These are phyloP conservation scores for Silurus aristotelis DNA, from an alignment of 2,797 vertebrate species.

Conservation along the genomic window DNA sequence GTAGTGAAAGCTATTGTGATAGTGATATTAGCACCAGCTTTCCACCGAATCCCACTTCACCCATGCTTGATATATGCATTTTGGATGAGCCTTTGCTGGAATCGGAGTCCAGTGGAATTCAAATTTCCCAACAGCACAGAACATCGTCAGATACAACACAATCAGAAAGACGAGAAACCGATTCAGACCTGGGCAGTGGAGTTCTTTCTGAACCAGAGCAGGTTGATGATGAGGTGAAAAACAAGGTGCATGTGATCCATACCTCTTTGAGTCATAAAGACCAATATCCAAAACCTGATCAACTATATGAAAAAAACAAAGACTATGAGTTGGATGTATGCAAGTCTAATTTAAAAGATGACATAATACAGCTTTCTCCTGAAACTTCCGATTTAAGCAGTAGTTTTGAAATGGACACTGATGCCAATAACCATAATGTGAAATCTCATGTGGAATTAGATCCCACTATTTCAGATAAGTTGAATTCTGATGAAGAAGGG, in stretches of 20 bases:
- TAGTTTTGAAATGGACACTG: conserved; percentile 46
- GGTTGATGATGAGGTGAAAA: conserved; percentile 57
- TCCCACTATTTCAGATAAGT: conserved; percentile 38
- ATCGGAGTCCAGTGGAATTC: conserved; percentile 73
- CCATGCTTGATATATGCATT: conserved; percentile 59
- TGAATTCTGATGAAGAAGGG: conserved; percentile 56
- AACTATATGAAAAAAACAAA: conserved; percentile 61
- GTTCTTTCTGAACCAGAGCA: conserved; percentile 67
- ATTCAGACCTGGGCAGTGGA: conserved; percentile 71
- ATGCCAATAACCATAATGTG: conserved; percentile 58
- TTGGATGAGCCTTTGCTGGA: conserved; percentile 66
- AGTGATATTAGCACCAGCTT: conserved; percentile 64
- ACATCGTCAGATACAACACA: conserved; percentile 58
- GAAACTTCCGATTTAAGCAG: conserved; percentile 38
- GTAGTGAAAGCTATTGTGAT: conserved; percentile 54
- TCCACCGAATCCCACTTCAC: conserved; percentile 64
- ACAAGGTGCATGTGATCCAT: conserved; percentile 29
- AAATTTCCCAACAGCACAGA: conserved; percentile 65
- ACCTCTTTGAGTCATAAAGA: conserved; percentile 32
- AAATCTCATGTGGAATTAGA: conserved; percentile 61
- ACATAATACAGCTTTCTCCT: conserved; percentile 28
- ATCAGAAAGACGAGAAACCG: conserved; percentile 60
- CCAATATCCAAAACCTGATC: conserved; percentile 52
- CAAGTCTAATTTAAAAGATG: conserved; percentile 27
- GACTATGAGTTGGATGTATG: conserved; percentile 34